These are phyloP conservation scores for Tamias sibiricus DNA, from an alignment of 2,113 vertebrate species.

Conservation along the genomic window DNA sequence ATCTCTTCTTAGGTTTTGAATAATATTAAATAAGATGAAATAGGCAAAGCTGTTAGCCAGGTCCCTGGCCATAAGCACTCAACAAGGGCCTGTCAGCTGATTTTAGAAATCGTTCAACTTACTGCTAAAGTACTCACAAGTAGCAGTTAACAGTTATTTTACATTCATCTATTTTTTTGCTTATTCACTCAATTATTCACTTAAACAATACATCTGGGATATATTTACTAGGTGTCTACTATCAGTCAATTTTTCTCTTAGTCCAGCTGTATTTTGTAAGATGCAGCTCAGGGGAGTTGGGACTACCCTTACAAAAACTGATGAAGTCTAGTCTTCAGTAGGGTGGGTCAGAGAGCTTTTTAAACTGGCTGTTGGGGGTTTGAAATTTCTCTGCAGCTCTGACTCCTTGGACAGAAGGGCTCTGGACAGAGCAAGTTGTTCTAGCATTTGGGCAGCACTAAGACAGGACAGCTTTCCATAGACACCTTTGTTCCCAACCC, in stretches of 20 bases:
- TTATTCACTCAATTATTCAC: constrained; percentile 11
- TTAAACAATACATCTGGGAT: background rate
- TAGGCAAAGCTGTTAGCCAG: background rate
- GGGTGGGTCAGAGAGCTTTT: background rate
- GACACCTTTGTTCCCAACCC: background rate
- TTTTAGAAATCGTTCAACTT: background rate
- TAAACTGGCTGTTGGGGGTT: background rate
- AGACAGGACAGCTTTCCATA: constrained; percentile 4
- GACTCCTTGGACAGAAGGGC: background rate
- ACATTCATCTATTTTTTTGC: background rate
- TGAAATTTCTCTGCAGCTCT: background rate
- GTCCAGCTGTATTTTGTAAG: background rate
- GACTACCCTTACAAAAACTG: background rate
- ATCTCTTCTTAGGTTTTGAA: background rate
- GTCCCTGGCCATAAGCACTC: background rate
- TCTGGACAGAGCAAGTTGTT: background rate
- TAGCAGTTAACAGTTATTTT: background rate
- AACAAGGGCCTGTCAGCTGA: background rate
- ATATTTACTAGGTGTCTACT: background rate
- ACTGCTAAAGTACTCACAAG: background rate
- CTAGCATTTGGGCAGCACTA: background rate
- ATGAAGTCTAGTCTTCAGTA: background rate
- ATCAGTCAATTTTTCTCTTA: background rate
- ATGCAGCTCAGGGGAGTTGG: background rate
- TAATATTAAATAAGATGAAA: constrained; percentile 1